A percentile compares a stretch with the other conserved stretches of the same genome.
phyloP scores from a whole-genome alignment of 2,888 invertebrate genomes.

The Tiliacea citrago region DNA sequence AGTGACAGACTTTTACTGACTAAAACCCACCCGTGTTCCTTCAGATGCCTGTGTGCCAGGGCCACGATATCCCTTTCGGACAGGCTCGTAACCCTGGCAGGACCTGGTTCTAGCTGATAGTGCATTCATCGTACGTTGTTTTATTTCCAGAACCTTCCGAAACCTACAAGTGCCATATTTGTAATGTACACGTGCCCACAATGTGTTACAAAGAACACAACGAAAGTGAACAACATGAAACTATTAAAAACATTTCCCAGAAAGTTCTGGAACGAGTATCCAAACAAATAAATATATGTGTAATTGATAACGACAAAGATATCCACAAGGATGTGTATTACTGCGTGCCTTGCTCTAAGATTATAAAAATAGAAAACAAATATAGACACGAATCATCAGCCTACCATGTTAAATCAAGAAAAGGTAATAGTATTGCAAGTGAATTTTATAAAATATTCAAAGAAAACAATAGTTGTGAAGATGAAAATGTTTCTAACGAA shows the following conservation, averaged over 20 bases:
- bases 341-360: conserved; percentile 46
- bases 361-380: conserved; percentile 29
- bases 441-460: conserved; percentile 38
- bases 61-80: too few species aligned
- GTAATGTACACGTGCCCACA: conserved; percentile 70
- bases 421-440: neutral
- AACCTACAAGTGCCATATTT: conserved; percentile 69
- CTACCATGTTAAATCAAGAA: conserved; percentile 24
- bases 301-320: neutral
- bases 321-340: neutral
- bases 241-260: conserved; percentile 64
- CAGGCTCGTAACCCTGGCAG: too few species aligned
- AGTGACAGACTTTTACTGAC: too few species aligned
- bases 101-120: too few species aligned
- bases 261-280: conserved; percentile 64
- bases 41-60: too few species aligned
- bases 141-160: conserved; percentile 44
- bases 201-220: conserved; percentile 65
- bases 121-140: neutral
- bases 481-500: neutral
- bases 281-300: conserved; percentile 54
- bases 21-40: too few species aligned
- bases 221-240: conserved; percentile 68
- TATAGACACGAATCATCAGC: conserved; percentile 37
- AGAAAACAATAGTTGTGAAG: neutral